phyloP scores from a whole-genome alignment of 2,797 vertebrate genomes.

The Echiichthys vipera region DNA sequence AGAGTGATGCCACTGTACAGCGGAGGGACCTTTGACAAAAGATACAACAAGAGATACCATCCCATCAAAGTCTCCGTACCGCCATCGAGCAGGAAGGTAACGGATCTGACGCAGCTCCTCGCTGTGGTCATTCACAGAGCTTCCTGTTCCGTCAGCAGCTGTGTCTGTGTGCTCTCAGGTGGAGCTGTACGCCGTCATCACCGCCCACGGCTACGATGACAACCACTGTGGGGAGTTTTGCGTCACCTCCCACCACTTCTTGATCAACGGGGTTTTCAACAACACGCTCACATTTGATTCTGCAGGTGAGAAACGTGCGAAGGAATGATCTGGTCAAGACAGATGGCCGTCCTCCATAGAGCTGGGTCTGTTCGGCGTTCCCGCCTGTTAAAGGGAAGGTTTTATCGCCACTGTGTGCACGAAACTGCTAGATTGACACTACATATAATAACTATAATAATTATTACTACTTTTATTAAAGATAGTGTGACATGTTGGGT shows the following conservation, averaged over 20 bases:
- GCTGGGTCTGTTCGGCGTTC: too few species aligned
- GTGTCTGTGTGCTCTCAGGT: conserved; percentile 73
- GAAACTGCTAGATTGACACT: too few species aligned
- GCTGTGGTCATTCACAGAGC: rapidly evolving
- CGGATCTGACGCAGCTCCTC: rapidly evolving
- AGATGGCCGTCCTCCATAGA: too few species aligned
- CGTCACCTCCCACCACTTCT: conserved; percentile 86
- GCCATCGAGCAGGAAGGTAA: conserved; percentile 80
- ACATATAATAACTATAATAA: too few species aligned
- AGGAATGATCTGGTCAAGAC: too few species aligned
- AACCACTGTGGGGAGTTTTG: conserved; percentile 86
- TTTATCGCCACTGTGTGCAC: too few species aligned
- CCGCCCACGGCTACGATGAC: conserved; percentile 85
- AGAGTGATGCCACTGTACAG: conserved; percentile 74
- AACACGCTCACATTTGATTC: conserved; percentile 81
- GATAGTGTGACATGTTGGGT: too few species aligned
- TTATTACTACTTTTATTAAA: too few species aligned
- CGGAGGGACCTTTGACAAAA: conserved; percentile 84
- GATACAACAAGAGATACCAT: conserved; percentile 82
- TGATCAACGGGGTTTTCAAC: conserved; percentile 78
- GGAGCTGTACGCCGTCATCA: conserved; percentile 86
- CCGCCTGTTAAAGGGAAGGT: too few species aligned
- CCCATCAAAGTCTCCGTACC: conserved; percentile 79
- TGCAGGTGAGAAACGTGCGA: conserved; percentile 72
- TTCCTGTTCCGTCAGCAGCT: not conserved